phyloP scores from a whole-genome alignment of 1,140 invertebrate species.

The Papilio polytes region DNA sequence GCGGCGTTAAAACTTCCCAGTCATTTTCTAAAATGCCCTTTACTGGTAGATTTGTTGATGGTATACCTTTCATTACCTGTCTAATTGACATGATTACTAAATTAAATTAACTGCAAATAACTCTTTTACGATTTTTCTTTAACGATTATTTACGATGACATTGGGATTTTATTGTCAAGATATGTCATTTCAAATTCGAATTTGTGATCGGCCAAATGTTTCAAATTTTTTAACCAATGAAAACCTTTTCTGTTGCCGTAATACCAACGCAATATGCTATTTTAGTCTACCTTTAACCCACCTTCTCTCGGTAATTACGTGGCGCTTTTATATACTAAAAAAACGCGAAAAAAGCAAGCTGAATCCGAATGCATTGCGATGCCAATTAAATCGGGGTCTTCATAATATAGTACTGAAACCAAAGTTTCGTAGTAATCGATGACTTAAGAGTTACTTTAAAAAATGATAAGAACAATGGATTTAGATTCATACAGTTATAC shows the following conservation, averaged over 20 bases:
- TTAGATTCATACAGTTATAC: no score
- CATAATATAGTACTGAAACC: not conserved
- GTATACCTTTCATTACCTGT: conserved; percentile 59
- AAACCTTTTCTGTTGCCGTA: not conserved
- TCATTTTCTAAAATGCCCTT: conserved; percentile 61
- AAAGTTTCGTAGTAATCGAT: not conserved
- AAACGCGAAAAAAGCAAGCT: no score
- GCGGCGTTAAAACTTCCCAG: conserved; percentile 52
- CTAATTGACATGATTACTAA: conserved; percentile 55
- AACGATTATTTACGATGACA: no score
- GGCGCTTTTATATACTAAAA: not conserved
- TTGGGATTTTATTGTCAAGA: not conserved
- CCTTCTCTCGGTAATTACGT: not conserved
- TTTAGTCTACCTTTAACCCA: not conserved
- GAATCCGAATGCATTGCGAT: no score
- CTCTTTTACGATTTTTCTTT: not conserved
- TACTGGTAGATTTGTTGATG: conserved; percentile 49
- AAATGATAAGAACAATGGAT: no score
- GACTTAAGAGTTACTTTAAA: no score
- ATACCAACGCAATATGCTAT: not conserved
- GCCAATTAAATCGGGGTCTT: no score
- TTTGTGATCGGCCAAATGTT: not conserved
- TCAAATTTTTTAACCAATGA: not conserved
- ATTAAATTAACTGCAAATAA: not conserved
- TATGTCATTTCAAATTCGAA: not conserved